These are phyloP conservation scores for Sebastes elongatus DNA, from an alignment of 2,797 vertebrate species.

Conservation along the genomic window DNA sequence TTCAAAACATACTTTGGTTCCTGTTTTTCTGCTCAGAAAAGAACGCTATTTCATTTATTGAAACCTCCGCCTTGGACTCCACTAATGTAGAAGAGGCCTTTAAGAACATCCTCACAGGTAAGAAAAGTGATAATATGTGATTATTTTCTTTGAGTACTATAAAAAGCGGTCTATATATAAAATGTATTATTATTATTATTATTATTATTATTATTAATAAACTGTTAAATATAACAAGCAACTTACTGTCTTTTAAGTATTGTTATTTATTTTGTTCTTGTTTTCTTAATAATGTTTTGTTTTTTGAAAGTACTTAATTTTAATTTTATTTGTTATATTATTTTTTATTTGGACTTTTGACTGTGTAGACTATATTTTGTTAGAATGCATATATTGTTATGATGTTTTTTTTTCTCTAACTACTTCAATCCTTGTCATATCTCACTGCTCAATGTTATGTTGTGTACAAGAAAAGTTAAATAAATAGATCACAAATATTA, in stretches of 20 bases:
- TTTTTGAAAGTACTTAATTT: not conserved
- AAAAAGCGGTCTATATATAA: too few relatives aligned
- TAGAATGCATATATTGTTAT: not conserved
- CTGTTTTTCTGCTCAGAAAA: constrained; percentile 80
- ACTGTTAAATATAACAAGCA: too few relatives aligned
- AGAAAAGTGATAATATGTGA: constrained; percentile 21
- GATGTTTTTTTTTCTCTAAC: not conserved
- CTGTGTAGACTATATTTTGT: not conserved
- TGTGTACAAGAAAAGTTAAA: not conserved
- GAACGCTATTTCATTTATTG: constrained; percentile 95
- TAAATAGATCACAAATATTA: not conserved
- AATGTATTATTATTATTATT: constrained; percentile 36
- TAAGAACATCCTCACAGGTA: constrained; percentile 97
- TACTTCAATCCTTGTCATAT: not conserved
- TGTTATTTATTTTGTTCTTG: not conserved
- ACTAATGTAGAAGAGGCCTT: constrained; percentile 98
- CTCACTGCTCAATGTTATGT: not conserved
- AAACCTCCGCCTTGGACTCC: constrained; percentile 96
- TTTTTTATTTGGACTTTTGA: not conserved
- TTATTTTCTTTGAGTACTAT: too few relatives aligned
- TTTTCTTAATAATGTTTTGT: not conserved
- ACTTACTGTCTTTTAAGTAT: not conserved
- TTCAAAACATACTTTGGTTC: not conserved
- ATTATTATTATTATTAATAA: constrained; percentile 34
- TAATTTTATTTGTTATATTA: not conserved